Base-by-base conservation (phyloP, 2,888 invertebrate genomes). In the Amiota minor region DNA sequence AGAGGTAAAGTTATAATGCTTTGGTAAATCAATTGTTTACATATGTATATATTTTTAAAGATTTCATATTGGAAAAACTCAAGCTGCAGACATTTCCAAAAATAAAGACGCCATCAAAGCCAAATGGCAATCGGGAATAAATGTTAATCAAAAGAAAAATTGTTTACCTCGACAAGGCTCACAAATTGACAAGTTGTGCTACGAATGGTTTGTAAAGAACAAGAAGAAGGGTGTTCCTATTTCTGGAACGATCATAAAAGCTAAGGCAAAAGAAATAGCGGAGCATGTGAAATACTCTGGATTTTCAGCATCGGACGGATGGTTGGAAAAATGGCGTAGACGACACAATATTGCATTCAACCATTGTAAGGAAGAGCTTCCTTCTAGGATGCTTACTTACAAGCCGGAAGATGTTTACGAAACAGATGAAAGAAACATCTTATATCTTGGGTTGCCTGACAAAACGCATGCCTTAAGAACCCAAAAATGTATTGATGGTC, bases 321-420 rank as follows among this genome's bases (percentile, higher is more conserved):
- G 62, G 62, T n/a, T 62, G n/a, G n/a, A 62, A 1, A 62, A 62
- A 62, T 62, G 62, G 62, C 62, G 62, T 45, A 62, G 35, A 10
- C 12, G 62, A 3, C 62, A 62, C 62, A 62, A 62, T 62, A 62
- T 62, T 50, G 53, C 4, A 50, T n/a, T 50, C 53, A 50, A 50
- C 6, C n/a, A 50, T 2, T 4, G 9, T 49, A 49, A 49, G 12
- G 49, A 49, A 49, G 12, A 53, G 47, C 20, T 49, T 49, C n/a
- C 1, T 67, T 67, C 10, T 35, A 12, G 50, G 8, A 14, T 14
- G 50, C 14, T 1, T 46, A 8, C 3, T 20, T 46, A 35, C 18
- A 12, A 35, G 23, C 53, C 35, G 14, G 14, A 50, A 35, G 12
- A 20, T 55, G 20, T 9, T 67, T 18, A 14, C 14, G 10, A 1